Evolutionary conservation across 2,113 vertebrate genomes (phyloP).

Genomic region (Calidris pugnax): DNA sequence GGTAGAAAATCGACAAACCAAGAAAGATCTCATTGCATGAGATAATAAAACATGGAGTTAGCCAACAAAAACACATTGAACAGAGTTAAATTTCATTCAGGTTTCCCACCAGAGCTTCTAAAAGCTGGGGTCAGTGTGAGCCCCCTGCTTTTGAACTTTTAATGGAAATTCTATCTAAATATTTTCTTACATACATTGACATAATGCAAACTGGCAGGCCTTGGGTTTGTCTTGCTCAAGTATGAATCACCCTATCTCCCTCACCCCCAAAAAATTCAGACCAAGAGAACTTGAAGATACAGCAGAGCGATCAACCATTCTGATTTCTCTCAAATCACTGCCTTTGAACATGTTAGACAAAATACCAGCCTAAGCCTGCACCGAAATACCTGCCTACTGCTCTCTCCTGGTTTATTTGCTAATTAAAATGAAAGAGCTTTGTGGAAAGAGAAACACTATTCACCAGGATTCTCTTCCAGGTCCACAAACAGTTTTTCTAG

Average conservation of each 20-base stretch:
- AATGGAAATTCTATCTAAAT: constrained; percentile 79
- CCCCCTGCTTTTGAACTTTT: constrained; percentile 66
- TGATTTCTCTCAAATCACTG: background rate
- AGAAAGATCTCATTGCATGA: constrained; percentile 78
- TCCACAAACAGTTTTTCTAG: constrained; percentile 10
- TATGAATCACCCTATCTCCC: constrained; percentile 36
- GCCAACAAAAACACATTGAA: constrained; percentile 75
- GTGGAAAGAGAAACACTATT: background rate
- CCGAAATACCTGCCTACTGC: background rate
- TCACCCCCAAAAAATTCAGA: constrained; percentile 9
- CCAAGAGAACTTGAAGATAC: constrained; percentile 10
- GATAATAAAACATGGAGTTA: constrained; percentile 73
- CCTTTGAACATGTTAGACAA: background rate
- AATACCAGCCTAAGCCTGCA: background rate
- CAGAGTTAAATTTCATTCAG: constrained; percentile 67
- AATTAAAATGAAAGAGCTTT: constrained; percentile 1
- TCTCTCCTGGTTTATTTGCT: constrained; percentile 33
- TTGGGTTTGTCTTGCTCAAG: constrained; percentile 47
- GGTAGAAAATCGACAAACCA: constrained; percentile 77
- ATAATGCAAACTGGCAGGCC: constrained; percentile 78
- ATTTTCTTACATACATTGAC: constrained; percentile 80
- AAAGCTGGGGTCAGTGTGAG: constrained; percentile 56
- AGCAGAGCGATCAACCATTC: background rate
- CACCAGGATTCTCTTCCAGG: background rate
- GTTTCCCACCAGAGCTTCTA: constrained; percentile 75